Base-by-base conservation (phyloP, 2,113 vertebrate species). In the Toxotes chatareus region DNA sequence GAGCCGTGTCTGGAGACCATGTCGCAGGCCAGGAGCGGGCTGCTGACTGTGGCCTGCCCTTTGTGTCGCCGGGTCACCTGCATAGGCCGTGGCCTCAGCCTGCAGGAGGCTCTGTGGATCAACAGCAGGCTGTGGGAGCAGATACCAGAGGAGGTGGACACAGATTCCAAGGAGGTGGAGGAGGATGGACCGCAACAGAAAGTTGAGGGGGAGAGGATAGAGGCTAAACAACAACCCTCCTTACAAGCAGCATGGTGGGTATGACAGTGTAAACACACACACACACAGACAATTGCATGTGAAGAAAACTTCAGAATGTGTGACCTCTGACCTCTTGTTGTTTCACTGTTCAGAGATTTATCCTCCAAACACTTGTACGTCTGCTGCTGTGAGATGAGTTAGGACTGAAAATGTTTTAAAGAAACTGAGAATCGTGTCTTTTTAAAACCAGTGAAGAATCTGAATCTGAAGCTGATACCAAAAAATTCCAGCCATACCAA, bases 21-120 rank as follows among this genome's bases (percentile, higher is more conserved):
- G 78, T 90, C 91, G 0, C 80, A 59, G 82, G 16, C 32, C 55
- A 68, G 74, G 74, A 84, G 73, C 4, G 82, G 79, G 55, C 79
- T 93, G 68, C 74, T 93, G 49, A 93, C 86, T 0, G 79, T 96
- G 79, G 65, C 79, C 60, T 96, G 95, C 82, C 95, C 95, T 0
- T 32, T 95, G 70, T 96, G 95, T 38, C 93, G 95, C 7, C 88
- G 91, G 74, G 91, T 93, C 42, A 94, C 94, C 66, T 93, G 93
- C 57, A 19, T 96, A 21, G 86, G 76, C 8, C 79, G 4, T 0
- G 84, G 87, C 27, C 83, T 81, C 23, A 80, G 86, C 53, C 84
- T 95, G 69, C 90, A 93, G 63, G 91, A 93, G 7, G 91, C 90
- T 0, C 91, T 96, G 79, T 95, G 92, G 92, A 93, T 96, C 27